phyloP scores from a whole-genome alignment of 2,888 invertebrate species.

The Ophion slaviceki region DNA sequence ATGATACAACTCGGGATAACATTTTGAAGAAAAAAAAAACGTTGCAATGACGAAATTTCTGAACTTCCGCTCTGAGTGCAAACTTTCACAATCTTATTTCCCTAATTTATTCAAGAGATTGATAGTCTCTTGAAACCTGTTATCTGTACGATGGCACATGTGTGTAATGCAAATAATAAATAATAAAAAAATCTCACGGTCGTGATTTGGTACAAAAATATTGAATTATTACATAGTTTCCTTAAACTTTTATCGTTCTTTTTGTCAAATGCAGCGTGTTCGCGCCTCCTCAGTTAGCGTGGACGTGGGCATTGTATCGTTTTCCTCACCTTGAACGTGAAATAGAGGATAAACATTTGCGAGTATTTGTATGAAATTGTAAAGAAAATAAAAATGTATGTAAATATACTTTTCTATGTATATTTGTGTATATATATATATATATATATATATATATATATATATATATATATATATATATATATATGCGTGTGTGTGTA shows the following conservation, averaged over 20 bases:
- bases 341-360: constrained; percentile 43
- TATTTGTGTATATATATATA: constrained; percentile 21
- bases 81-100: background rate
- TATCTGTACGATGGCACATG: background rate
- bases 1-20: background rate
- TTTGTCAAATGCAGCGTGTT: constrained; percentile 15
- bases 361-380: constrained; percentile 54
- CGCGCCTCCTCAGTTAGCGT: background rate
- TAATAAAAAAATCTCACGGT: constrained; percentile 33
- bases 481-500: background rate
- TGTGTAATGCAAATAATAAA: constrained; percentile 15
- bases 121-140: background rate
- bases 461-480: constrained; percentile 16
- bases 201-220: constrained; percentile 56
- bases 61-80: background rate
- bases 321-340: constrained; percentile 38
- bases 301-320: background rate
- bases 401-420: constrained; percentile 13
- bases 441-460: background rate
- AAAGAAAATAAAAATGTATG: constrained; percentile 40
- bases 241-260: constrained; percentile 8
- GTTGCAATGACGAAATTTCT: background rate
- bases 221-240: constrained; percentile 26
- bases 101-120: background rate
- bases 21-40: background rate